A percentile compares a stretch with the other conserved stretches of the same genome.
Evolutionary conservation across 2,888 invertebrate genomes (phyloP).

Genomic region (Nymphalis polychloros): DNA sequence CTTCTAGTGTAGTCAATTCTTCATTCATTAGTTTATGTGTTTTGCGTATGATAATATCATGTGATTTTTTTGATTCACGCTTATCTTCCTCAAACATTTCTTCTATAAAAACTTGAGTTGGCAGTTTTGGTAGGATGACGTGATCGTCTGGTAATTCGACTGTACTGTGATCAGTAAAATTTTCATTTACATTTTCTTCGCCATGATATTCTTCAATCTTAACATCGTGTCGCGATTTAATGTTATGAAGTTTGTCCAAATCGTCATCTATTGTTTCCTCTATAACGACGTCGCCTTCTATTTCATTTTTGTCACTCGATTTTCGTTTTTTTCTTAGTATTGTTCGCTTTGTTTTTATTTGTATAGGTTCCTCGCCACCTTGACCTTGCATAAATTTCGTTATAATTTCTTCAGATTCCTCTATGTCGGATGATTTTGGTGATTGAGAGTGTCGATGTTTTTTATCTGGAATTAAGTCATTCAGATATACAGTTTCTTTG

Average conservation of each 20-base stretch:
- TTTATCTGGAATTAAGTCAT: constrained; percentile 50
- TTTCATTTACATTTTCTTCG: constrained; percentile 49
- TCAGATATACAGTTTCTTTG: neutral
- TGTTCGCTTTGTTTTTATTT: constrained; percentile 82
- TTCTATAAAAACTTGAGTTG: constrained; percentile 56
- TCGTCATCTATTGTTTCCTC: constrained; percentile 76
- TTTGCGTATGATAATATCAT: neutral
- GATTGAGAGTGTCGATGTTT: constrained; percentile 44
- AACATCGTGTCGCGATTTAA: constrained; percentile 51
- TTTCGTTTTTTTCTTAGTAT: constrained; percentile 73
- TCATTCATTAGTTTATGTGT: too few relatives aligned
- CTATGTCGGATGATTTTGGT: constrained; percentile 68
- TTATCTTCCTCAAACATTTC: constrained; percentile 42
- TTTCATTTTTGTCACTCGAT: constrained; percentile 40
- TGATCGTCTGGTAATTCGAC: constrained; percentile 50
- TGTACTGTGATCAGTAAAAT: constrained; percentile 50
- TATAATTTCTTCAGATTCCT: constrained; percentile 83
- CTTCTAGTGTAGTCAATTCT: too few relatives aligned
- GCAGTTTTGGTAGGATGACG: constrained; percentile 58
- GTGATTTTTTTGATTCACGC: constrained; percentile 29
- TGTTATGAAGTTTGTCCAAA: constrained; percentile 39
- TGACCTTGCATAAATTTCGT: constrained; percentile 81
- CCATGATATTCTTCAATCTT: constrained; percentile 70
- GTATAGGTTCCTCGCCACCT: constrained; percentile 76
- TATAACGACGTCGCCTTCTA: constrained; percentile 76